Evolutionary conservation across 2,888 invertebrate genomes (phyloP), one percentile per base, ranked within the genome.

Genomic region (Oxyteleia sp.): DNA sequence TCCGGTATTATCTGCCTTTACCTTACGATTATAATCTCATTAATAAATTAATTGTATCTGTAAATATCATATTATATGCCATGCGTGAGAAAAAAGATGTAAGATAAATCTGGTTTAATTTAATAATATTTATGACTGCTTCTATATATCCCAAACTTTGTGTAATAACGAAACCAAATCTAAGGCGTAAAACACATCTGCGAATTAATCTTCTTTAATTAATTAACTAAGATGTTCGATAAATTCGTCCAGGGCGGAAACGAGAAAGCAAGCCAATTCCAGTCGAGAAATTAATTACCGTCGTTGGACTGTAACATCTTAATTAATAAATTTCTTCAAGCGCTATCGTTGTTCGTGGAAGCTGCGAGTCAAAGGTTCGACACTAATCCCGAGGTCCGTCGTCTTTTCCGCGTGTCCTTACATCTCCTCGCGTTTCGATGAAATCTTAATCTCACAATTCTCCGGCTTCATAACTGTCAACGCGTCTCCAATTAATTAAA

Each of bases 401-500:
- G 72, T 66, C 76, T 63, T 66, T 80, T 76, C 61, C 76, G 82
- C 76, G 61, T 68, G 76, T 82, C 71, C 69, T 64, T 76, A 18
- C 66, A 23, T 55, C 20, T 53, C 64, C 20, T 53, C 64, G 59
- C 74, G 29, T 15, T 63, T 32, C 68, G 55, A 35, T 43, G 63
- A 75, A 76, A 76, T 76, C 82, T 68, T 71, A 49, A 51, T 55
- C 72, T 55, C 55, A 32, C 61, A 45, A 69, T 55, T 61, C 63
- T 8, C 41, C 55, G 61, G 5, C 20, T 78, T 63, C 63, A 71
- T 71, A 76, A 71, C 75, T 71, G 43, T 69, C 71, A 55, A 32
- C 47, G 32, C 55, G 59, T 69, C 74, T 55, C 51, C 74, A 83
- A 83, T 83, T 83, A 74, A 83, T 83, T 83, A 79, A 83, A 64